Evolutionary conservation across 1,140 invertebrate species (phyloP), one percentile per base, ranked within the genome.

Genomic region (Lasaia peninsularis): DNA sequence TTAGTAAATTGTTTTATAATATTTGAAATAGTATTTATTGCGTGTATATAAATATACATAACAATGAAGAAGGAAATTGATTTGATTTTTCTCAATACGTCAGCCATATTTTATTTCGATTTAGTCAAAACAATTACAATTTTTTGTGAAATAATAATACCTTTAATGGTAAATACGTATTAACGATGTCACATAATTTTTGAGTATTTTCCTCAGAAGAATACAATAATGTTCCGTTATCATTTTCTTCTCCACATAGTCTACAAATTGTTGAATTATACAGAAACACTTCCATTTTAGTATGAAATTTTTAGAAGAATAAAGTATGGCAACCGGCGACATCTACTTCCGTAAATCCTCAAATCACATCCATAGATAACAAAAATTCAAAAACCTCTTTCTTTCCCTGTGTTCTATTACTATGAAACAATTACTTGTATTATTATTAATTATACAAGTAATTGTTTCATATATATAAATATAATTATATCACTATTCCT

Each of bases 131-230:
- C 91, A 87, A 80, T 76, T 77, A 91, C 91, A 85, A 81, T 81
- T 86, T 74, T 73, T 68, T 61, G 28, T 37, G 63, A 65, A 62
- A 68, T 62, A 60, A 64, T 61, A 64, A 71, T 91, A 94, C 93
- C 92, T 93, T 93, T 28, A 94, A 75, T 10, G 94, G 94, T 66
- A 95, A 90, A 90, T 94, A 94, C 56, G 90, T 90, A 83, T 95
- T 94, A 34, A 95, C 89, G 69, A 94, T 84, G 48, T 89, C 81
- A 79, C 91, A 90, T 80, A 94, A 89, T 88, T 92, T 91, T 52
- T 88, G 78, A 73, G 91, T 91, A 75, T 91, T 91, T 68, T 90
- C 86, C 53, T 92, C 90, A 63, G 72, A 68, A 6, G 78, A 75
- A 83, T 91, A 94, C 70, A 94, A 84, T 68, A 91, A 87, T 59